Percentiles rank a stretch among this genome's conserved stretches.
These are phyloP conservation scores for Loxodonta africana DNA, from an alignment of 2,113 vertebrate species.

Conservation along the genomic window DNA sequence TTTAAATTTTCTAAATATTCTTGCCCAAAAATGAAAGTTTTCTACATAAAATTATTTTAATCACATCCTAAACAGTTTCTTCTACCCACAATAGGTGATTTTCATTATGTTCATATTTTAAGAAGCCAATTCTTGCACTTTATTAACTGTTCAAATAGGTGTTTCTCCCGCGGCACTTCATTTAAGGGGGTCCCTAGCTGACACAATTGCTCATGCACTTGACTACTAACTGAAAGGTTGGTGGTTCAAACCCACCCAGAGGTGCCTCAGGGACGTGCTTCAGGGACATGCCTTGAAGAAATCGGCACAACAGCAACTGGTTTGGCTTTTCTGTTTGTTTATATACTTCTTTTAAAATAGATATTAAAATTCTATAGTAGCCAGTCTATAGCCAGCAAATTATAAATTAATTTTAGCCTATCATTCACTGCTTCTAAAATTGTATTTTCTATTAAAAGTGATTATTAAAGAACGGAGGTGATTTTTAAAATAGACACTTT, in stretches of 20 bases:
- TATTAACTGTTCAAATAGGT: constrained; percentile 17
- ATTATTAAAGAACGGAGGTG: background rate
- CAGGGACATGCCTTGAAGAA: background rate
- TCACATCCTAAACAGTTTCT: constrained; percentile 22
- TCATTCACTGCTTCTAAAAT: constrained; percentile 21
- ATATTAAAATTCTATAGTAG: background rate
- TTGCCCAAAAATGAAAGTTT: constrained; percentile 2
- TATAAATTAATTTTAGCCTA: constrained; percentile 39
- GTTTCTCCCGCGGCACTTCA: background rate
- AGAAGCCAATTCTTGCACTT: constrained; percentile 31
- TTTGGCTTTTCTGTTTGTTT: background rate
- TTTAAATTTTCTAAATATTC: constrained; percentile 56
- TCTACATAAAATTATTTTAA: constrained; percentile 50
- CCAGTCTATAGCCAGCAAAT: background rate
- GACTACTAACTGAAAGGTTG: background rate
- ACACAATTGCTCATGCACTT: background rate
- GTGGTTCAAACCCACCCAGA: background rate
- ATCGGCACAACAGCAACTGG: too few species aligned
- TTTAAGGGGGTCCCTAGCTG: background rate
- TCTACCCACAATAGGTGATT: constrained; percentile 34
- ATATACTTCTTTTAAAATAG: constrained; percentile 39
- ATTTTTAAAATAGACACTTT: background rate
- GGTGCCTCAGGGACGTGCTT: background rate
- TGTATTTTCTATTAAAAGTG: constrained; percentile 47
- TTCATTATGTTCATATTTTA: constrained; percentile 59